phyloP scores from a whole-genome alignment of 2,888 invertebrate genomes.

The Parnassius apollo region DNA sequence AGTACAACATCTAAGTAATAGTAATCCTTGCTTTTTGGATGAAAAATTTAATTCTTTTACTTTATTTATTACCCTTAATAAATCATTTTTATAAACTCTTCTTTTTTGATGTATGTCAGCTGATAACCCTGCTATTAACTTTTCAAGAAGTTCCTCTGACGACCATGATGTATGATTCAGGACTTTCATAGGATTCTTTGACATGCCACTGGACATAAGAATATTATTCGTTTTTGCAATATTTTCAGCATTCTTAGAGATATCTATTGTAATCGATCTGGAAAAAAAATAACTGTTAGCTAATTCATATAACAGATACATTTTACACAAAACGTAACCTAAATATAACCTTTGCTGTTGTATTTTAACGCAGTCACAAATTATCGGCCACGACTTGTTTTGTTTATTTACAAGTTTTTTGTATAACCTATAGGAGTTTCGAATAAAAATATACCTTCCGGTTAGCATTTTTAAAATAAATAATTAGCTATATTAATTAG shows the following conservation, averaged over 20 bases:
- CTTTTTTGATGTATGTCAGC: slow-evolving; percentile 66
- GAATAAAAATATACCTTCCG: slow-evolving; percentile 52
- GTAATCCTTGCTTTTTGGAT: slow-evolving; percentile 65
- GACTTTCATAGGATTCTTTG: background rate
- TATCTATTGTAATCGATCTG: slow-evolving; percentile 23
- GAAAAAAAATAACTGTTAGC: slow-evolving; percentile 21
- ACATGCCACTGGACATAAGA: slow-evolving; percentile 1
- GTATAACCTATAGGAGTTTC: slow-evolving; percentile 34
- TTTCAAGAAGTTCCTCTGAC: slow-evolving; percentile 61
- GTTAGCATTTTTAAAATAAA: slow-evolving; percentile 49
- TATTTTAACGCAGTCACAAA: slow-evolving; percentile 29
- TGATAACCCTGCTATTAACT: slow-evolving; percentile 60
- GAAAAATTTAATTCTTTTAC: slow-evolving; percentile 63
- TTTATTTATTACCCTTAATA: slow-evolving; percentile 56
- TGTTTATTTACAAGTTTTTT: slow-evolving; percentile 22
- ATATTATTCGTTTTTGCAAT: slow-evolving; percentile 4
- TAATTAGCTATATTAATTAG: too few relatives aligned
- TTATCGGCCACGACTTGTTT: slow-evolving; percentile 17
- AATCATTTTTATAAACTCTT: slow-evolving; percentile 71
- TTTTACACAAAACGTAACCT: slow-evolving; percentile 6
- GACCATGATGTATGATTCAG: slow-evolving; percentile 29
- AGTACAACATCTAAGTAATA: slow-evolving; percentile 80
- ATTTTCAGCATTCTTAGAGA: slow-evolving; percentile 13
- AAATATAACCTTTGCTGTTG: slow-evolving; percentile 27
- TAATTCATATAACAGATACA: background rate